Percentiles rank a stretch among this genome's conserved stretches.
phyloP scores from a whole-genome alignment of 2,888 invertebrate genomes.

The Yponomeuta sedellus region DNA sequence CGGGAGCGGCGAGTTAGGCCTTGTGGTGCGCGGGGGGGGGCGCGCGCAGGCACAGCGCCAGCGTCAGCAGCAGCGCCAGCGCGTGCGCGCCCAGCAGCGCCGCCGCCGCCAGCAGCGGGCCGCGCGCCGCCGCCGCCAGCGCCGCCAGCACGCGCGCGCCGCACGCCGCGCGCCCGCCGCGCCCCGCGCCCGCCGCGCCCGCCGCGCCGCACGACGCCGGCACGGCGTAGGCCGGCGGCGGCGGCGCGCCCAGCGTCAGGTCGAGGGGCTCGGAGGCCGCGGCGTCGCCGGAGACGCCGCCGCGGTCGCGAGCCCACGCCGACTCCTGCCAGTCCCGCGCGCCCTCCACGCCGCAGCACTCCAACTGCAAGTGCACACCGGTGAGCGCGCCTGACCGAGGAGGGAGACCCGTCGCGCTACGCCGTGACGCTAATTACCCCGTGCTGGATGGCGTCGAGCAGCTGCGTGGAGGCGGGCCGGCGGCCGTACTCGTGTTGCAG shows the following conservation, averaged over 20 bases:
- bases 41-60: slow-evolving; percentile 49
- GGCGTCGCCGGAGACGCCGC: slow-evolving; percentile 15
- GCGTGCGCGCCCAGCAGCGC: slow-evolving; percentile 34
- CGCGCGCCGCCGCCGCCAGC: slow-evolving; percentile 41
- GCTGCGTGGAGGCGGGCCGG: slow-evolving; percentile 44
- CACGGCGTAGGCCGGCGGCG: slow-evolving; percentile 48
- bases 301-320: slow-evolving; percentile 33
- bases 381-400: no score
- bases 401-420: not conserved
- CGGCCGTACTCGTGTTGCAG: slow-evolving; percentile 54
- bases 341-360: slow-evolving; percentile 96
- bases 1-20: slow-evolving; percentile 11
- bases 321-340: slow-evolving; percentile 90
- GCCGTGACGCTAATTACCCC: slow-evolving; percentile 34
- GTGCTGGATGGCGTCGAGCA: slow-evolving; percentile 56
- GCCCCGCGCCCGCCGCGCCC: slow-evolving; percentile 28
- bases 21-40: slow-evolving; percentile 52
- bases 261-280: slow-evolving; percentile 34
- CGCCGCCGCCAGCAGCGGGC: slow-evolving; percentile 35
- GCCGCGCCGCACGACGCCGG: slow-evolving; percentile 51
- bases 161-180: slow-evolving; percentile 39
- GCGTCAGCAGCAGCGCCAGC: slow-evolving; percentile 51
- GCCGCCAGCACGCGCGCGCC: slow-evolving; percentile 29
- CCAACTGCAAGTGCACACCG: slow-evolving; percentile 73
- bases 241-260: slow-evolving; percentile 52